Base-by-base conservation (phyloP, 1,140 invertebrate genomes). In the Propsilocerus akamusi region DNA sequence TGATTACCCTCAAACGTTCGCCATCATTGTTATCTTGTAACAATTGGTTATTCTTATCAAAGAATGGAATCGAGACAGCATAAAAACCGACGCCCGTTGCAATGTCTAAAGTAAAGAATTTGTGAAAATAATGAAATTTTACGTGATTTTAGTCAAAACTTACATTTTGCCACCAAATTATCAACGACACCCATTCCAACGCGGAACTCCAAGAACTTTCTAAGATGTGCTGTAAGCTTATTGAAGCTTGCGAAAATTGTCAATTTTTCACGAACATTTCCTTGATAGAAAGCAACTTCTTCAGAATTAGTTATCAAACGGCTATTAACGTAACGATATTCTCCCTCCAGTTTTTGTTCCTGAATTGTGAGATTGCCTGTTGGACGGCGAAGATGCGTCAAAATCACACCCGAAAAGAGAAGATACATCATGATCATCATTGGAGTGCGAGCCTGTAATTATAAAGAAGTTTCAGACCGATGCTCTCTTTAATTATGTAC, bases 281-380 rank as follows among this genome's bases (percentile, higher is more conserved):
- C 93, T 68, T 93, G 76, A 65, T 97, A 98, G 68, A 98, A 99
- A 3, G 95, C 94, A 53, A 98, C 59, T 71, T 99, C 96, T 70
- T 99, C 96, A 17, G 92, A 91, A 67, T 98, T 97, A 0, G 91
- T 93, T 37, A 98, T 98, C 4, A 99, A 69, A 25, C 96, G 72
- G 6, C 92, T 92, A 67, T 98, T 95, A 20, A 98, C 90, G 61
- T 91, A 96, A 61, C 96, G 77, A 66, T 93, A 96, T 74, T 99
- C 94, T 53, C 95, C 96, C 71, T 99, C 96, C 8, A 97, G 67
- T 65, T 90, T 87, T 68, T 98, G 95, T 63, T 99, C 95, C 56
- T 78, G 77, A 0, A 94, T 86, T 0, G 94, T 98, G 68, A 98
- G 48, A n/a, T 58, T 58, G 56, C 83, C 89, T 53, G 91, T 85